These are phyloP conservation scores for Drosophila yooni DNA, from an alignment of 2,888 invertebrate genomes.

Conservation along the genomic window DNA sequence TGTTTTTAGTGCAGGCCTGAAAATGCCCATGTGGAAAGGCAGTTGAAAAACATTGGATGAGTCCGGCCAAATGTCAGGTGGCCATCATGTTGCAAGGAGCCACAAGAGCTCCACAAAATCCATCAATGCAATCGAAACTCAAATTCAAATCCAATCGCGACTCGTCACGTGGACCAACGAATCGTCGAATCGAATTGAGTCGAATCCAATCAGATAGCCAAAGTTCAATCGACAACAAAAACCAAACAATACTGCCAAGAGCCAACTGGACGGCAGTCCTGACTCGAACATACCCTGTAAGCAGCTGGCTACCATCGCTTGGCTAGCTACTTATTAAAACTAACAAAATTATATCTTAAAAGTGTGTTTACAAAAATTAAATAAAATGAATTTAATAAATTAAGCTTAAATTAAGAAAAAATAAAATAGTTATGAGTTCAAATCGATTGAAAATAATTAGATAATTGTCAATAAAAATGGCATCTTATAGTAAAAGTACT, in stretches of 20 bases:
- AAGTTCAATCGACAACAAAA: conserved; percentile 29
- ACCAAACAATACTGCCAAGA: not conserved
- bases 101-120: conserved; percentile 35
- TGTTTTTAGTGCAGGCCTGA: not conserved
- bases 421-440: too few relatives aligned
- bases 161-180: conserved; percentile 23
- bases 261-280: not conserved
- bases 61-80: conserved; percentile 23
- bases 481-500: not conserved
- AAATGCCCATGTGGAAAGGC: not conserved
- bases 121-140: conserved; percentile 47
- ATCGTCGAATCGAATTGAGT: conserved; percentile 38
- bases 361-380: not conserved
- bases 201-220: conserved; percentile 51
- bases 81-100: conserved; percentile 22
- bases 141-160: conserved; percentile 33
- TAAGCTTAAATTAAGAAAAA: too few relatives aligned
- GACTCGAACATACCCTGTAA: conserved; percentile 6
- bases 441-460: too few relatives aligned
- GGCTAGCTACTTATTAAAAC: too few relatives aligned
- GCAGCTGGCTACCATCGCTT: too few relatives aligned
- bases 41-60: conserved; percentile 16
- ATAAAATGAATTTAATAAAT: not conserved
- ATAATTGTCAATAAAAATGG: not conserved
- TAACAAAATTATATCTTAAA: too few relatives aligned